Evolutionary conservation across 2,888 invertebrate genomes (phyloP).

Genomic region (Dasysyrphus albostriatus): DNA sequence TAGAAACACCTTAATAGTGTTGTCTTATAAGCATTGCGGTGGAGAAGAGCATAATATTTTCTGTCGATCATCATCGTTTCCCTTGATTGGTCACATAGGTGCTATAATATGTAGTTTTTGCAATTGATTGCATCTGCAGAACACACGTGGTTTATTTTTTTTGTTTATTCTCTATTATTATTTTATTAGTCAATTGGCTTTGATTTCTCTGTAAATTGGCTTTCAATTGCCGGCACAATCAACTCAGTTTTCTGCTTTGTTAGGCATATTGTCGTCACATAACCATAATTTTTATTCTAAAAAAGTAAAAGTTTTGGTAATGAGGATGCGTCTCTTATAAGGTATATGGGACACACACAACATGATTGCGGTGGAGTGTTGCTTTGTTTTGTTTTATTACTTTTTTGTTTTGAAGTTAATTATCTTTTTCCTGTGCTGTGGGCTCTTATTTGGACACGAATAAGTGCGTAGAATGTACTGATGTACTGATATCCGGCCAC

Average conservation of each 20-base stretch:
- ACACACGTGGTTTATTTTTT: slow-evolving; percentile 33
- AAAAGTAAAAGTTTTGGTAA: slow-evolving; percentile 16
- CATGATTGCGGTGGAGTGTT: background rate
- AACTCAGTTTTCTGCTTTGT: background rate
- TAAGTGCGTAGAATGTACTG: too few relatives aligned
- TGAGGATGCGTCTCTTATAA: slow-evolving; percentile 18
- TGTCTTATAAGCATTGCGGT: slow-evolving; percentile 51
- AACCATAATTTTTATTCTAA: background rate
- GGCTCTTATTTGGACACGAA: background rate
- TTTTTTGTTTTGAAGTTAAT: background rate
- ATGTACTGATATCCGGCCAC: too few relatives aligned
- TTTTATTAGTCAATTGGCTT: slow-evolving; percentile 23
- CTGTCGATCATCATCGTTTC: slow-evolving; percentile 42
- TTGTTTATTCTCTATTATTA: slow-evolving; percentile 16
- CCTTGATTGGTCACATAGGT: slow-evolving; percentile 58
- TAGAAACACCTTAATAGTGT: slow-evolving; percentile 36
- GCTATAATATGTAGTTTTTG: slow-evolving; percentile 29
- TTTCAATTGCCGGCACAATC: slow-evolving; percentile 10
- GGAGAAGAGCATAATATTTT: slow-evolving; percentile 24
- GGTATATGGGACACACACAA: slow-evolving; percentile 1
- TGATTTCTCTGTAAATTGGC: slow-evolving; percentile 48
- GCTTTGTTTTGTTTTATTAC: background rate
- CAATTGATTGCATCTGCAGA: slow-evolving; percentile 71
- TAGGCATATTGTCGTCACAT: slow-evolving; percentile 22
- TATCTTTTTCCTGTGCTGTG: background rate